phyloP scores from a whole-genome alignment of 1,140 invertebrate species.

The Aphelinus certus region DNA sequence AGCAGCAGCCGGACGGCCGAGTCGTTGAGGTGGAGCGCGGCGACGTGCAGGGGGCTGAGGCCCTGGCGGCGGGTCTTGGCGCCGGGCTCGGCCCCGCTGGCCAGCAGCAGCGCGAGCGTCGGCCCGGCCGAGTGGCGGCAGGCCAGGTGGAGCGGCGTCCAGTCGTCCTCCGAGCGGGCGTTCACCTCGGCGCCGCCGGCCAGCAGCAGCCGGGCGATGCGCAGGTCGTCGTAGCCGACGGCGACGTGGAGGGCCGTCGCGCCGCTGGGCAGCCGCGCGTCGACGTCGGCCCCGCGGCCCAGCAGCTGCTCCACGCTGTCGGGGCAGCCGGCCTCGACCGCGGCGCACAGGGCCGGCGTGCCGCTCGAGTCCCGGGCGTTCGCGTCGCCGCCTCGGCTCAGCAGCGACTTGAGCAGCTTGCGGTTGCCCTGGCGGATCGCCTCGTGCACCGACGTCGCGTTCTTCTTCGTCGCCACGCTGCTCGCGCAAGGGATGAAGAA shows the following conservation, averaged over 20 bases:
- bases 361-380: neutral
- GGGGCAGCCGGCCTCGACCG: neutral
- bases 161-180: neutral
- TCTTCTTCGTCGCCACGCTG: too few species aligned
- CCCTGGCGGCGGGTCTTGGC: too few species aligned
- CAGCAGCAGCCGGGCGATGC: neutral
- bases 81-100: too few species aligned
- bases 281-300: neutral
- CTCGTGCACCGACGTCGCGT: neutral
- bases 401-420: neutral
- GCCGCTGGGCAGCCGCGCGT: neutral
- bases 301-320: neutral
- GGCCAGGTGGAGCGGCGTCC: neutral
- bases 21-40: neutral
- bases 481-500: too few species aligned
- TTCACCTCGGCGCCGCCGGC: neutral
- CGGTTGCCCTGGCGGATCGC: neutral
- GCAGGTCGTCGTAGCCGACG: conserved; percentile 6
- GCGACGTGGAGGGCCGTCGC: conserved; percentile 41
- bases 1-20: neutral
- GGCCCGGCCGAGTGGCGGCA: too few species aligned
- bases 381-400: neutral
- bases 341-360: neutral
- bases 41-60: neutral
- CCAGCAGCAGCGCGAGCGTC: too few species aligned